Evolutionary conservation across 2,113 vertebrate genomes (phyloP).

Genomic region (Butastur rufipennis): DNA sequence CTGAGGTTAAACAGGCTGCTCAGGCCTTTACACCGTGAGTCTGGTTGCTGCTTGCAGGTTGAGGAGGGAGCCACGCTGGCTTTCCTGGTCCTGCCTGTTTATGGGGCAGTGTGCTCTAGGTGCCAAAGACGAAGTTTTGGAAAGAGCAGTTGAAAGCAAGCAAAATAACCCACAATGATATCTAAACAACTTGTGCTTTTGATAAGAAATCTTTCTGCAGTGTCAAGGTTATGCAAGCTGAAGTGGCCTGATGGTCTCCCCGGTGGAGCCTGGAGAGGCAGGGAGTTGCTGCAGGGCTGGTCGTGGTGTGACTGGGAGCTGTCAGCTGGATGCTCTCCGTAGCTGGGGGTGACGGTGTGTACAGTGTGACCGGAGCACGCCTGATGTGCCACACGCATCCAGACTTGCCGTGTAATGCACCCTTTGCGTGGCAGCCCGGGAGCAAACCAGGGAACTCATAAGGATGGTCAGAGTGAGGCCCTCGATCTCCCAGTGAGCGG

Average conservation of each 20-base stretch:
- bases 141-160: background rate
- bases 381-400: background rate
- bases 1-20: background rate
- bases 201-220: background rate
- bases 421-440: background rate
- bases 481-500: background rate
- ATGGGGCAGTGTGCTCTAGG: background rate
- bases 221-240: background rate
- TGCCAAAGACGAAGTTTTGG: background rate
- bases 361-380: background rate
- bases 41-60: background rate
- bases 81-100: background rate
- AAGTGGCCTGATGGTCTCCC: background rate
- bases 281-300: background rate
- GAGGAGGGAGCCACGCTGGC: background rate
- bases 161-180: background rate
- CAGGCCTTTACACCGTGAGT: background rate
- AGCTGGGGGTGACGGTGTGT: background rate
- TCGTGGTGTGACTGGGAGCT: background rate
- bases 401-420: background rate
- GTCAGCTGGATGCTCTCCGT: background rate
- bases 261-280: background rate
- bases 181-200: background rate
- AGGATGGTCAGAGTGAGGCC: background rate
- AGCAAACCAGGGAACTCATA: background rate